phyloP scores from a whole-genome alignment of 2,888 invertebrate genomes.

The Ypsolopha scabrella region DNA sequence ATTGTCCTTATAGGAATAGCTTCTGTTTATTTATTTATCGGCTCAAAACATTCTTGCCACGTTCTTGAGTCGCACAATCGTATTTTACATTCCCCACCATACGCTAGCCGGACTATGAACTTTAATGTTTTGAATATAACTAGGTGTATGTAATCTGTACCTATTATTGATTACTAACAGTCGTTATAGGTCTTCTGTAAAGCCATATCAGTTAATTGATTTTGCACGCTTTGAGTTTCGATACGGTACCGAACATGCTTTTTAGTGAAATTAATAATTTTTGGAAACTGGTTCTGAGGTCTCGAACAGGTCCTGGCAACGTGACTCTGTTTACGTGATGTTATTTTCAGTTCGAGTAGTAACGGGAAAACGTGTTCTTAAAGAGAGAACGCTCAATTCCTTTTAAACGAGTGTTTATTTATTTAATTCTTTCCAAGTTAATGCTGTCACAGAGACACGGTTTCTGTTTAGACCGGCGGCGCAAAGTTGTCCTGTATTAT shows the following conservation, averaged over 20 bases:
- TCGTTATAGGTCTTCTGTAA: background rate
- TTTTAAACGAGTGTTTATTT: background rate
- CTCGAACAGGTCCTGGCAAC: conserved; percentile 7
- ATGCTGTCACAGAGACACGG: background rate
- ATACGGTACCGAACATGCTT: background rate
- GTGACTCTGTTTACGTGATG: conserved; percentile 31
- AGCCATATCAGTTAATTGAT: background rate
- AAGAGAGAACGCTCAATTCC: background rate
- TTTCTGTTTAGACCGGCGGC: background rate
- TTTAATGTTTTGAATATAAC: conserved; percentile 24
- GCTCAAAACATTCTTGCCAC: conserved; percentile 52
- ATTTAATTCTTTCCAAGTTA: background rate
- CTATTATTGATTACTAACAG: background rate
- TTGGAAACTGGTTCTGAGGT: conserved; percentile 3
- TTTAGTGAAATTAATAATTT: conserved; percentile 4
- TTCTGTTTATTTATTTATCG: conserved; percentile 47
- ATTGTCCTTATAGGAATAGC: conserved; percentile 36
- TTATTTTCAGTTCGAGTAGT: conserved; percentile 37
- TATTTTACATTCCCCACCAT: conserved; percentile 45
- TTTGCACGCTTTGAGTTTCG: background rate
- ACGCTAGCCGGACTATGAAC: conserved; percentile 29
- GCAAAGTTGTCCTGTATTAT: conserved; percentile 33
- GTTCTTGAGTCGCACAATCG: conserved; percentile 62
- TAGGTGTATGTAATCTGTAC: background rate
- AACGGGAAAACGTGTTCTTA: conserved; percentile 60